These are phyloP conservation scores for Halictus rubicundus DNA, from an alignment of 1,140 invertebrate species.

Conservation along the genomic window DNA sequence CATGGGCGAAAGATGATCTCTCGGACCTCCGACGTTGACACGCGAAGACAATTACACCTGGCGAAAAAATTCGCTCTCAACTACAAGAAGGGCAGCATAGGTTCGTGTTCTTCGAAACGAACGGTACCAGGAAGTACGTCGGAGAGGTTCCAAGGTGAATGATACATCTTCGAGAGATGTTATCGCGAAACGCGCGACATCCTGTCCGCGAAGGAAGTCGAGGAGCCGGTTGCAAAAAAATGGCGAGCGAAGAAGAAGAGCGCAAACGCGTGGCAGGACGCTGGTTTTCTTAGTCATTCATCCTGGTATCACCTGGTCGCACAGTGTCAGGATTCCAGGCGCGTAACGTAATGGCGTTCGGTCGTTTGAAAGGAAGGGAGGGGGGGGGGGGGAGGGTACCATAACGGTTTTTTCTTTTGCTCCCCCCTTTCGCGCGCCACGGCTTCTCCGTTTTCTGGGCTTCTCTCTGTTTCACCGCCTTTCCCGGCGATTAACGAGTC, in stretches of 20 bases:
- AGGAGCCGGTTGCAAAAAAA: background rate
- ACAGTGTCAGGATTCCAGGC: conserved; percentile 71
- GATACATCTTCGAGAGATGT: background rate
- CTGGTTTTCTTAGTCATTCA: conserved; percentile 64
- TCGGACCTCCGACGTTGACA: no score
- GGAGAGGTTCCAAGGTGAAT: no score
- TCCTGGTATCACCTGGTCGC: conserved; percentile 66
- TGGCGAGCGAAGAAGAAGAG: conserved; percentile 22
- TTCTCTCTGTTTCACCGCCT: conserved; percentile 28
- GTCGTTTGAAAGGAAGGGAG: no score
- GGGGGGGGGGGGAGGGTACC: conserved; percentile 8
- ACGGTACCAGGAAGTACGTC: no score
- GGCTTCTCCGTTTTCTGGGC: conserved; percentile 24
- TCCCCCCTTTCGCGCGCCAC: conserved; percentile 11
- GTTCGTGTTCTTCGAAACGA: no score
- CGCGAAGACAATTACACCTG: no score
- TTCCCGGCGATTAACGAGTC: conserved; percentile 67
- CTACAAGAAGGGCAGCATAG: no score
- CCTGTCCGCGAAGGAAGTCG: background rate
- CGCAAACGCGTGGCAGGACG: conserved; percentile 46
- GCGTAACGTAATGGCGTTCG: conserved; percentile 70
- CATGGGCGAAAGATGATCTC: no score
- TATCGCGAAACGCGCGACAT: background rate
- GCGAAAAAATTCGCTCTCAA: no score
- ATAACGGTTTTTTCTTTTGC: conserved; percentile 75